Conservation (phyloP, 1,140 invertebrate genomes). For the Oryctes rhinoceros region DNA sequence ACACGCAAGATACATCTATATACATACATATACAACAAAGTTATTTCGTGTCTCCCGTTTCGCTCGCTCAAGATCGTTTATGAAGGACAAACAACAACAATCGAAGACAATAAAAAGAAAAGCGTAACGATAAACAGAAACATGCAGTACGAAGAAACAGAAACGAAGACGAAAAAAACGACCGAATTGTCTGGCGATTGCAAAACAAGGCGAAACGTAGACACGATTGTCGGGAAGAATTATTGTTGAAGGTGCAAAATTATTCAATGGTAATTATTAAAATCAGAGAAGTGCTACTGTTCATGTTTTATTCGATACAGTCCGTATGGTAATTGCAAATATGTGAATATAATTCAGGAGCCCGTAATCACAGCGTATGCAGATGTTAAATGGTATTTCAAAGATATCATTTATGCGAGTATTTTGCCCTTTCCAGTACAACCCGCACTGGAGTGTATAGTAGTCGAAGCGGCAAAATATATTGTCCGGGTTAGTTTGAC, state of each 20-base stretch:
- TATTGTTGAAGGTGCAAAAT: background rate
- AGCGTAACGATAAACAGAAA: background rate
- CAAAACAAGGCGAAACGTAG: background rate
- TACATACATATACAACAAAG: background rate
- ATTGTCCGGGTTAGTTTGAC: too few relatives aligned
- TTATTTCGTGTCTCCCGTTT: slow-evolving; percentile 3
- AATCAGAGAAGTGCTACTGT: background rate
- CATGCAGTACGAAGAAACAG: background rate
- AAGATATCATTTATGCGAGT: too few relatives aligned
- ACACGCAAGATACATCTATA: background rate
- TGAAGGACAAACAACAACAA: slow-evolving; percentile 27
- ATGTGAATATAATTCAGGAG: background rate
- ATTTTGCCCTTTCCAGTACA: too few relatives aligned
- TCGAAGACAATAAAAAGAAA: slow-evolving; percentile 4
- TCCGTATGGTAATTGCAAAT: background rate
- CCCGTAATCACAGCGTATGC: background rate
- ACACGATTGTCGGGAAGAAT: background rate
- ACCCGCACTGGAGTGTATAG: too few relatives aligned
- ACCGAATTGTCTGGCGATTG: too few relatives aligned
- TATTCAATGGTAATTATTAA: slow-evolving; percentile 3
- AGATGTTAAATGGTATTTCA: too few relatives aligned
- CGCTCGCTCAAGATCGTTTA: background rate
- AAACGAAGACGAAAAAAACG: background rate
- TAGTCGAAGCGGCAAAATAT: too few relatives aligned
- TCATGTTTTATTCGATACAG: background rate